phyloP scores from a whole-genome alignment of 2,888 invertebrate genomes.

The Prosopocoilus inquinatus region DNA sequence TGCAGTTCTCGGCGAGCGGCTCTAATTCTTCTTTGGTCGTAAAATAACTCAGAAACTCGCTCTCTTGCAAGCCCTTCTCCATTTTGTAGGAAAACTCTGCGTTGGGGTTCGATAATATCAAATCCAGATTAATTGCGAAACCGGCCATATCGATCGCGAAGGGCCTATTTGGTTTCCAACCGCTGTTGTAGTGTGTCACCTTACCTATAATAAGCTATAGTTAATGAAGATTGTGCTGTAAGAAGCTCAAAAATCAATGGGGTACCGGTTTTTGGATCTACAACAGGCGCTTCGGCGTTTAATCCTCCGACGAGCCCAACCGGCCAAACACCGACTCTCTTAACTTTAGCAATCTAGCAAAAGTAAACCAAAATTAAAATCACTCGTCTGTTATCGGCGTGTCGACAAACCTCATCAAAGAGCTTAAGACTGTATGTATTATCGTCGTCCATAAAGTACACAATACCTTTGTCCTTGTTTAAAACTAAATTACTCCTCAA shows the following conservation, averaged over 20 bases:
- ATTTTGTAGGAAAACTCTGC: slow-evolving; percentile 82
- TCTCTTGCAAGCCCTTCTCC: slow-evolving; percentile 86
- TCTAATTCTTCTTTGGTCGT: slow-evolving; percentile 76
- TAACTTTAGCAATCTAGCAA: slow-evolving; percentile 78
- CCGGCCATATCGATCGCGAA: slow-evolving; percentile 99
- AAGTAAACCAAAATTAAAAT: slow-evolving; percentile 34
- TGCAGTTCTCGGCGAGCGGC: slow-evolving; percentile 86
- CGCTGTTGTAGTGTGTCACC: slow-evolving; percentile 66
- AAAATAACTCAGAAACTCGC: slow-evolving; percentile 75
- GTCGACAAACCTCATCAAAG: slow-evolving; percentile 75
- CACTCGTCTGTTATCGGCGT: background rate
- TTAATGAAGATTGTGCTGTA: too few relatives aligned
- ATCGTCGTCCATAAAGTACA: slow-evolving; percentile 97
- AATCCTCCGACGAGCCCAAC: slow-evolving; percentile 96
- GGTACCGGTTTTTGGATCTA: slow-evolving; percentile 59
- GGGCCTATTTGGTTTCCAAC: slow-evolving; percentile 86
- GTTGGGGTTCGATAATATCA: slow-evolving; percentile 68
- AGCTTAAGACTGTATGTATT: slow-evolving; percentile 88
- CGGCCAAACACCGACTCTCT: slow-evolving; percentile 88
- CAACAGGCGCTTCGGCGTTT: slow-evolving; percentile 85
- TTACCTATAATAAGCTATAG: slow-evolving; percentile 47
- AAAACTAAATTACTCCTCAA: slow-evolving; percentile 61
- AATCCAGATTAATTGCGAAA: slow-evolving; percentile 80
- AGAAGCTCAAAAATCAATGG: slow-evolving; percentile 35
- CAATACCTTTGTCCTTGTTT: slow-evolving; percentile 65